Base-by-base conservation (phyloP, 2,888 invertebrate species). In the Drosophila prostipennis region DNA sequence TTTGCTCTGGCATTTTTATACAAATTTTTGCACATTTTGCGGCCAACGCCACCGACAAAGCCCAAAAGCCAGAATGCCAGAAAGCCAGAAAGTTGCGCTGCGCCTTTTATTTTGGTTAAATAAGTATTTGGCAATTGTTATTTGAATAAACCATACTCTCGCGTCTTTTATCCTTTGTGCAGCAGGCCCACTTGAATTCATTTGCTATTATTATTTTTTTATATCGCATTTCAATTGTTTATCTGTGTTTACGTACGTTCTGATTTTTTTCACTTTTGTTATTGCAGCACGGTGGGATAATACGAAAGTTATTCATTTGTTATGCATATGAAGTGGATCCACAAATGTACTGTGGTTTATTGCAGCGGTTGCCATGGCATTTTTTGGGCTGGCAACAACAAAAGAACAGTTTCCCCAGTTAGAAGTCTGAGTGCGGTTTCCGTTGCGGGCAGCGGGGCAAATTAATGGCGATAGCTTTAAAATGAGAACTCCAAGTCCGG, bases 41-140 rank as follows among this genome's bases (percentile, higher is more conserved):
- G 57, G 29, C 53, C 19, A 55, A 10, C 14, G n/a, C 45, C 46
- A 54, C 59, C 63, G 68, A 63, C 72, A 72, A 69, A 73, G 74
- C 32, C 70, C 59, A 59, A 55, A 63, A 70, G 73, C 68, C 48
- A 58, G 34, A 34, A 11, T 4, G 34, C 34, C 34, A 34, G 34
- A 32, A 71, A 75, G 80, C 74, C 63, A 78, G 78, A 85, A 78
- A 76, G 71, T 78, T 71, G 67, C 56, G 48, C 54, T 55, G 49
- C 45, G 45, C 72, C 53, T 72, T 73, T 81, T 75, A 68, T 59
- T 64, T 70, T 56, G 72, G 74, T 80, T 72, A 65, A 49, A 78
- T 86, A 88, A 88, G 79, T 88, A 85, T 86, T 83, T 88, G 80
- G 65, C 73, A 77, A 82, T 79, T 79, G 86, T 87, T 87, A 85